These are phyloP conservation scores for Hylia prasina DNA, from an alignment of 2,113 vertebrate species.

Conservation along the genomic window DNA sequence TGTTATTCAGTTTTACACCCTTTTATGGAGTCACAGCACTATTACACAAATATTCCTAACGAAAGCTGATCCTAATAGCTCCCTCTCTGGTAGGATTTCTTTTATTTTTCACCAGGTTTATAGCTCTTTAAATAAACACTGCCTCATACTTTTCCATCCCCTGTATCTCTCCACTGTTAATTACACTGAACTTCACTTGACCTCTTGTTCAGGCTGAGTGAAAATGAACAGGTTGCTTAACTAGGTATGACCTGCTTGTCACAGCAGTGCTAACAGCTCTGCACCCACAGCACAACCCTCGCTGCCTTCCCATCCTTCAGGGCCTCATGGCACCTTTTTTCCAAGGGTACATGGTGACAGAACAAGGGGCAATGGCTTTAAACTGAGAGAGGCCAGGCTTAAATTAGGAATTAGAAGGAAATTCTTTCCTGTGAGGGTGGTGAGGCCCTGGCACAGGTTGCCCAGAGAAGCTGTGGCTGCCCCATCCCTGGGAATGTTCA, in stretches of 20 bases:
- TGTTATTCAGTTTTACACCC: background rate
- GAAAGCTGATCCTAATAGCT: background rate
- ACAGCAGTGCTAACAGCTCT: background rate
- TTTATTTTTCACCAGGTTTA: background rate
- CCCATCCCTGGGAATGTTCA: background rate
- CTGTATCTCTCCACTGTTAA: background rate
- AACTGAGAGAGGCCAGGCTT: background rate
- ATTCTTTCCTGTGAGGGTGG: background rate
- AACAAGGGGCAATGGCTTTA: background rate
- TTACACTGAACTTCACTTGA: background rate
- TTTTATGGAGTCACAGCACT: background rate
- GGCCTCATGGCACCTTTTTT: background rate
- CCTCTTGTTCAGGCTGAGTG: background rate
- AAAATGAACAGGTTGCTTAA: background rate
- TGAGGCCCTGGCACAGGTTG: background rate
- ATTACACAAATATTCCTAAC: background rate
- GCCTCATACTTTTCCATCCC: background rate
- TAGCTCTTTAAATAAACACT: background rate
- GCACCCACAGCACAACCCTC: background rate
- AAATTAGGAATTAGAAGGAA: background rate
- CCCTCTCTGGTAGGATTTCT: background rate
- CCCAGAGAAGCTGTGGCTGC: background rate
- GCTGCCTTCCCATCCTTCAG: background rate
- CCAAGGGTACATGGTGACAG: too few relatives aligned
- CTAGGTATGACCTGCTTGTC: background rate